Evolutionary conservation across 1,140 invertebrate species (phyloP).

Genomic region (Lanistes nyassanus): DNA sequence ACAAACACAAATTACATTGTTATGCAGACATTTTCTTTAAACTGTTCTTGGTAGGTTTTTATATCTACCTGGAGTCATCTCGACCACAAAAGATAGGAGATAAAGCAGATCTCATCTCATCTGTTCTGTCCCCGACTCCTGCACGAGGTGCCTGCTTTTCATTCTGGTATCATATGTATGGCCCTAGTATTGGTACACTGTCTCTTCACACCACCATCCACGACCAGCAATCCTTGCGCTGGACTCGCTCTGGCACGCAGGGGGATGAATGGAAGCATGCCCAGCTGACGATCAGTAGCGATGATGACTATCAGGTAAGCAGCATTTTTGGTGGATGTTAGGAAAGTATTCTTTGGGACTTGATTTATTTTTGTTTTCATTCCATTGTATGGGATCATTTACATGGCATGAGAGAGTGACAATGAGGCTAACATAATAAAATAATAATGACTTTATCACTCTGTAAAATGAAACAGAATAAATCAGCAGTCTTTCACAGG

Average conservation of each 20-base stretch:
- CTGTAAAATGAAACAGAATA: too few species aligned
- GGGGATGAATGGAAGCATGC: conserved; percentile 50
- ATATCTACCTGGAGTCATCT: conserved; percentile 80
- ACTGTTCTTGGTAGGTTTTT: conserved; percentile 64
- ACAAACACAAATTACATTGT: conserved; percentile 64
- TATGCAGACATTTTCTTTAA: conserved; percentile 80
- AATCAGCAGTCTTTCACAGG: too few species aligned
- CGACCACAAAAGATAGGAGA: conserved; percentile 65
- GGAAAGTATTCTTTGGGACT: too few species aligned
- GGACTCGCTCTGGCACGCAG: conserved; percentile 49
- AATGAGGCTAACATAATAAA: conserved; percentile 66
- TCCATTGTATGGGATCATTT: conserved; percentile 50
- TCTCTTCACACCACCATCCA: conserved; percentile 40
- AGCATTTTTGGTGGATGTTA: background rate
- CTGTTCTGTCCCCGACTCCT: conserved; percentile 39
- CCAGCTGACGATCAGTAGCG: conserved; percentile 49
- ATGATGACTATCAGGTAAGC: conserved; percentile 53
- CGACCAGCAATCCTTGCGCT: conserved; percentile 13
- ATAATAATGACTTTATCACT: conserved; percentile 77
- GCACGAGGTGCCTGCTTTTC: conserved; percentile 42
- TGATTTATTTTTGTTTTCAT: too few species aligned
- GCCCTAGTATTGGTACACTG: conserved; percentile 62
- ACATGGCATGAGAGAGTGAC: conserved; percentile 40
- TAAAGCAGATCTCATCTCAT: conserved; percentile 50
- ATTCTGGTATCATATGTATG: conserved; percentile 84